Evolutionary conservation across 2,113 vertebrate species (phyloP), one percentile per base, ranked within the genome.

Genomic region (Mus pahari): DNA sequence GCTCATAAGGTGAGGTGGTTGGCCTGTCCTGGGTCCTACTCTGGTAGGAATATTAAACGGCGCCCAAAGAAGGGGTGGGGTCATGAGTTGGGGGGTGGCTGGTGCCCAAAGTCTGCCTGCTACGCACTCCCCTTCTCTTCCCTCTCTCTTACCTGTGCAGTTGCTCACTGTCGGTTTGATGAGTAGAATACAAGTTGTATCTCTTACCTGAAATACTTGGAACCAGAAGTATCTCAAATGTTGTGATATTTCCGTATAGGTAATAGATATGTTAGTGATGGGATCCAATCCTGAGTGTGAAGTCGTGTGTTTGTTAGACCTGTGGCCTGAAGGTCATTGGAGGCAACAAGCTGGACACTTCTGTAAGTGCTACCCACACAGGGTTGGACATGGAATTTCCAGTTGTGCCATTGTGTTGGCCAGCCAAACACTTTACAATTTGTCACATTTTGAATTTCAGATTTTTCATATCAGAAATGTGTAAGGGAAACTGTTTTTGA

Each of bases 1-100:
- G 95, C 99, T 99, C n/a, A 99, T 99, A 97, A 99, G 99, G 99
- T 99, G 98, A 97, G 39, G 13, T 45, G 3, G 36, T 13, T 22
- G 55, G 62, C 16, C 60, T 14, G 68, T 71, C 68, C 16, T 8
- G 36, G 36, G 68, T 36, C 68, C 68, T 68, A 68, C 31, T 68
- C 71, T 42, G 45, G 17, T 5, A 10, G 66, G 66, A 68, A 33
- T 68, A 33, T 33, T 68, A 33, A 68, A 66, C 1, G 4, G 64
- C 64, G 31, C 64, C 64, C 60, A 9, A 31, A 68, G 66, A 68
- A 68, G 66, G 17, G 36, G 62, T 33, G 31, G 6, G 10, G 24
- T 39, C 22, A 26, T 62, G 55, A 82, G 3, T 5, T 22, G 36
- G n/a, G 17, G 5, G 48, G 50, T 78, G 58, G 28, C 68, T 42